These are phyloP conservation scores for Bothrops alternatus DNA, from an alignment of 2,797 vertebrate genomes.

Conservation along the genomic window DNA sequence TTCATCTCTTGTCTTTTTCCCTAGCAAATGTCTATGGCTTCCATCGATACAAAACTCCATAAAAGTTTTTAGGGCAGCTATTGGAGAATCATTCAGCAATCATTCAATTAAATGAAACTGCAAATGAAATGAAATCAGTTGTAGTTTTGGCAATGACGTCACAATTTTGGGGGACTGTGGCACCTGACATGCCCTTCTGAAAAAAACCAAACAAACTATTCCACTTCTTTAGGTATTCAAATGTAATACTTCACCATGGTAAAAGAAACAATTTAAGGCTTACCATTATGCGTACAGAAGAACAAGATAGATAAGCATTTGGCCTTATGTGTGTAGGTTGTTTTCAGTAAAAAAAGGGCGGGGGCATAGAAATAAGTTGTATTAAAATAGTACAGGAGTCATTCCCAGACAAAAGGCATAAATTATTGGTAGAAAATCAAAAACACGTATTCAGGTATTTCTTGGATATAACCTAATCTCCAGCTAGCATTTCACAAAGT, in stretches of 20 bases:
- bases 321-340: background rate
- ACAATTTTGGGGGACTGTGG: background rate
- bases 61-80: background rate
- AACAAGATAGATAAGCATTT: background rate
- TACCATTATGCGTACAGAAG: background rate
- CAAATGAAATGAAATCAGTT: background rate
- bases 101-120: background rate
- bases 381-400: background rate
- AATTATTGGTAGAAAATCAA: background rate
- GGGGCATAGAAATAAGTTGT: background rate
- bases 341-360: background rate
- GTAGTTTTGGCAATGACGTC: background rate
- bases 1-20: background rate
- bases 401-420: rapidly evolving
- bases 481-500: background rate
- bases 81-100: background rate
- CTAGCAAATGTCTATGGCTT: background rate
- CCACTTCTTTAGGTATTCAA: background rate
- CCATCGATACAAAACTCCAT: background rate
- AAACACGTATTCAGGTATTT: background rate
- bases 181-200: background rate
- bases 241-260: background rate
- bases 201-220: background rate
- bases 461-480: background rate
- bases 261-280: background rate